These are phyloP conservation scores for Bombus confusus DNA, from an alignment of 1,140 invertebrate genomes.

Conservation along the genomic window DNA sequence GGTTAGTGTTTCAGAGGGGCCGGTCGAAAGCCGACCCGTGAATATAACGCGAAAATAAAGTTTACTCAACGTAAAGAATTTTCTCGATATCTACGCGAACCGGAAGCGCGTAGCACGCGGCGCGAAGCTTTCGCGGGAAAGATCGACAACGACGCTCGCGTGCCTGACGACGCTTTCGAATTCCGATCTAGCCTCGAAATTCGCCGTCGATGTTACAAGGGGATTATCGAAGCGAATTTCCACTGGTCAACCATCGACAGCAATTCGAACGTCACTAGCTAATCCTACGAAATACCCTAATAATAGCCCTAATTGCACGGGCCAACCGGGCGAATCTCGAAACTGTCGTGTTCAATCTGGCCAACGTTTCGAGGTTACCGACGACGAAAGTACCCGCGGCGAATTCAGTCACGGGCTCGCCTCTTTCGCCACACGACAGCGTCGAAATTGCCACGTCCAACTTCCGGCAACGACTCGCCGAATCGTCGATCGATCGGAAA, in stretches of 20 bases:
- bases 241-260: neutral
- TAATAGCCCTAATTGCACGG: neutral
- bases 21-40: no score
- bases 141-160: no score
- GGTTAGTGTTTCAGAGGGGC: neutral
- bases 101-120: neutral
- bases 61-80: no score
- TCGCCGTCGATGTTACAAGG: neutral
- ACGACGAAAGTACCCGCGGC: neutral
- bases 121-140: neutral
- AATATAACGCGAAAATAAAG: no score
- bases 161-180: neutral
- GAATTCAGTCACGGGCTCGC: no score
- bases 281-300: neutral
- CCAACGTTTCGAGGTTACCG: neutral
- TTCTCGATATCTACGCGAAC: no score
- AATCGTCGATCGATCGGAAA: slow-evolving; percentile 3
- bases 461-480: neutral
- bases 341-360: neutral
- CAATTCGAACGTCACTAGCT: neutral
- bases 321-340: neutral
- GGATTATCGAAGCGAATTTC: neutral
- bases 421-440: neutral
- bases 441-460: neutral
- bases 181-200: neutral